phyloP scores from a whole-genome alignment of 2,113 vertebrate genomes.

The Pardalotus punctatus region DNA sequence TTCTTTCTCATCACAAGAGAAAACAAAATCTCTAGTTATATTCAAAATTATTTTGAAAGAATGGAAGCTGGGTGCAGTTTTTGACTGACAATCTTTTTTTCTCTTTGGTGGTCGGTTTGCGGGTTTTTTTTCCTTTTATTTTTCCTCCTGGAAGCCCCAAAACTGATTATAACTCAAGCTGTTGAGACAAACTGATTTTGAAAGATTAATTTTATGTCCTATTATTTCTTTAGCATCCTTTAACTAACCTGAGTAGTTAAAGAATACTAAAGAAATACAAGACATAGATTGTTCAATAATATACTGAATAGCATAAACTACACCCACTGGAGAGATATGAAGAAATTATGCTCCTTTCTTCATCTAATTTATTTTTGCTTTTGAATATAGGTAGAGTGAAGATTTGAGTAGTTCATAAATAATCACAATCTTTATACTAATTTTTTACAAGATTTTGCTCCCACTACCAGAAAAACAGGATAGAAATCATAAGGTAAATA shows the following conservation, averaged over 20 bases:
- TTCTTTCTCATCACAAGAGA: background rate
- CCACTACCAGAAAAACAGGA: background rate
- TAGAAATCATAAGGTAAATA: background rate
- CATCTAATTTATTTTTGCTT: background rate
- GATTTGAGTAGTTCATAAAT: background rate
- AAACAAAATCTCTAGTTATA: background rate
- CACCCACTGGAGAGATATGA: background rate
- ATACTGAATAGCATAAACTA: background rate
- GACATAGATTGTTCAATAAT: background rate
- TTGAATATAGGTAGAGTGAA: background rate
- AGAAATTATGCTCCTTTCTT: background rate
- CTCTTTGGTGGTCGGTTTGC: background rate
- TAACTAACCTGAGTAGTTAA: background rate
- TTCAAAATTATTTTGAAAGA: background rate
- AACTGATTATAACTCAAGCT: background rate
- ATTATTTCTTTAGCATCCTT: background rate
- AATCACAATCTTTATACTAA: background rate
- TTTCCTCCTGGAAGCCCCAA: accelerated
- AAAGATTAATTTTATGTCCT: background rate
- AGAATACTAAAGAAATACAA: background rate
- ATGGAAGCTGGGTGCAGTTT: background rate
- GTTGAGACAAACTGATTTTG: background rate
- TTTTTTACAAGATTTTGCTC: background rate
- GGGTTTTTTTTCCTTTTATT: accelerated
- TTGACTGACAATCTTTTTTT: background rate